These are phyloP conservation scores for Oreocharis arfaki DNA, from an alignment of 2,113 vertebrate species.

Conservation along the genomic window DNA sequence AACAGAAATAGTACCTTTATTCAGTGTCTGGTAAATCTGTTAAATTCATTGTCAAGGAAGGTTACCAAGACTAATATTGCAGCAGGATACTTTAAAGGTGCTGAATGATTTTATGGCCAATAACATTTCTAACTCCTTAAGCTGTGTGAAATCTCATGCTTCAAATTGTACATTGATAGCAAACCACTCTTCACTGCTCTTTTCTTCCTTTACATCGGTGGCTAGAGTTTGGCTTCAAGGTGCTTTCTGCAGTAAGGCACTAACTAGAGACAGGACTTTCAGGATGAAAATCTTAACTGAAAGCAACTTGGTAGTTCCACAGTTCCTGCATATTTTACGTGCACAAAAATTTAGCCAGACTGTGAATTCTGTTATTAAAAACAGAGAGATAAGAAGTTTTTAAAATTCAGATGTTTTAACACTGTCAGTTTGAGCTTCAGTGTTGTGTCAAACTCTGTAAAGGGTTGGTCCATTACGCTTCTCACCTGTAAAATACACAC, in stretches of 20 bases:
- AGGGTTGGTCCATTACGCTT: neutral
- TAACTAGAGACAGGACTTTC: neutral
- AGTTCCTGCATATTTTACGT: neutral
- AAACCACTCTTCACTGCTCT: neutral
- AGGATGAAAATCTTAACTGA: neutral
- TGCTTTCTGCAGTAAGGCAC: neutral
- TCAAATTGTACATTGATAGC: neutral
- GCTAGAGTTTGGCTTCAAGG: neutral
- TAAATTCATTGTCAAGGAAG: neutral
- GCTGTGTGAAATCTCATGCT: neutral
- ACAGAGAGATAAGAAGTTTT: neutral
- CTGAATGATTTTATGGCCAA: neutral
- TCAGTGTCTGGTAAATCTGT: neutral
- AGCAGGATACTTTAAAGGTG: neutral
- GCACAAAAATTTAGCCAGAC: neutral
- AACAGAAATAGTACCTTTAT: neutral
- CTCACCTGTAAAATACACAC: neutral
- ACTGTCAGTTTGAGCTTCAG: neutral
- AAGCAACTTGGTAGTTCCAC: neutral
- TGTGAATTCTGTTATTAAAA: neutral
- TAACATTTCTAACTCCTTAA: neutral
- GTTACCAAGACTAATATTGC: neutral
- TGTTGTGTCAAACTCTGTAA: neutral
- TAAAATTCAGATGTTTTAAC: neutral
- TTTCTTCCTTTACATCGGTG: neutral